Base-by-base conservation (phyloP, 2,888 invertebrate genomes). In the Heteropelma amictum region DNA sequence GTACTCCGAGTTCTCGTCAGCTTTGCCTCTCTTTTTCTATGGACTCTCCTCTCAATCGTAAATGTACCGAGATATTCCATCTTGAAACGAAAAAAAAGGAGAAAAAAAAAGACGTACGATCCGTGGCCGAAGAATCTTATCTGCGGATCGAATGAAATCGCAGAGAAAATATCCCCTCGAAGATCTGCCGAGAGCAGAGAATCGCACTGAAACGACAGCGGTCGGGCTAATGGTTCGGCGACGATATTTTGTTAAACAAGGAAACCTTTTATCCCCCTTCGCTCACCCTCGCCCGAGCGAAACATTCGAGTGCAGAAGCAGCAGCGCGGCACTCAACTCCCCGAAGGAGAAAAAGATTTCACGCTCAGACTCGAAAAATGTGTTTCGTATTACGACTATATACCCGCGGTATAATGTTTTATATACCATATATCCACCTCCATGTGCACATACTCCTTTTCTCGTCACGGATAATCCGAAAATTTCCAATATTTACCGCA, bases 221-320 rank as follows among this genome's bases (percentile, higher is more conserved):
- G 84, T 86, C 84, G 84, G 85, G 86, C 87, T 88, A 88, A 88
- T 88, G 88, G 88, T 81, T 86, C 83, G 84, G 83, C 79, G 83
- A 78, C 81, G 85, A 83, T 87, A 87, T 88, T 88, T 87, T 87
- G 87, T 86, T 87, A 87, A 88, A 88, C 88, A 87, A 82, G 85
- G 82, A 88, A 88, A 88, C 87, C 88, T 89, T 88, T 88, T 89
- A 89, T 87, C 87, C 80, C 84, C 77, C 81, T 56, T 72, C 51
- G 79, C 80, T 77, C 81, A 72, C 64, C 60, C 79, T 76, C 76
- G 71, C 74, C 54, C 65, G 42, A 71, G 42, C 65, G 76, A 78
- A 73, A 79, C 76, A 77, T 78, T 80, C 73, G 73, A 74, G 68
- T 75, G 77, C 86, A 84, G 84, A 83, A 83, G 77, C 86, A 84